These are phyloP conservation scores for Hypocryptadius cinnamomeus DNA, from an alignment of 2,113 vertebrate species.

Conservation along the genomic window DNA sequence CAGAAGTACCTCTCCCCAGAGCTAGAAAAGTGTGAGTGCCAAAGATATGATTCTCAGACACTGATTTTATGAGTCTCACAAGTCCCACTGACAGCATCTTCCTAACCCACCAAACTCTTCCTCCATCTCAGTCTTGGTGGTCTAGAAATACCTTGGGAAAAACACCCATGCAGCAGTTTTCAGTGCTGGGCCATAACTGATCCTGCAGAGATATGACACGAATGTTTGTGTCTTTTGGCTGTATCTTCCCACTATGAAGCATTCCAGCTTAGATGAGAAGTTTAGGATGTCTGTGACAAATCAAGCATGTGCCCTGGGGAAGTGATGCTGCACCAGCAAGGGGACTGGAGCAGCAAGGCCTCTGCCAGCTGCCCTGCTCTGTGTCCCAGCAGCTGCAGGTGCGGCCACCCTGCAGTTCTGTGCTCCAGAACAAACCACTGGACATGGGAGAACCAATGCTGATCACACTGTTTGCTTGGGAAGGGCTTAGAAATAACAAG, in stretches of 20 bases:
- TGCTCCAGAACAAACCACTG: neutral
- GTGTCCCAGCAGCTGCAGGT: neutral
- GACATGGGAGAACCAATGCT: rapidly evolving
- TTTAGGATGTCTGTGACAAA: neutral
- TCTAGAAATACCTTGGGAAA: neutral
- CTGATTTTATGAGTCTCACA: neutral
- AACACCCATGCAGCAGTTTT: neutral
- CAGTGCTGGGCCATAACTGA: neutral
- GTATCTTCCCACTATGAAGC: neutral
- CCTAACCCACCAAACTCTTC: neutral
- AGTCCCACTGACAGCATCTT: neutral
- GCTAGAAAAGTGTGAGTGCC: neutral
- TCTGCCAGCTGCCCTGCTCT: neutral
- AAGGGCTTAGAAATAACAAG: neutral
- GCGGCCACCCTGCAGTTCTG: neutral
- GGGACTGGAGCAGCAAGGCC: neutral
- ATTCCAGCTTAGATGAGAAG: neutral
- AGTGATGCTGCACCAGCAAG: neutral
- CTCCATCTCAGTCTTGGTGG: neutral
- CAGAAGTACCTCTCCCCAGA: neutral
- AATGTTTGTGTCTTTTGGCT: neutral
- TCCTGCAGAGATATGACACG: neutral
- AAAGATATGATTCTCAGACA: rapidly evolving
- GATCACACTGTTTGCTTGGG: rapidly evolving
- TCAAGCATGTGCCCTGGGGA: neutral